phyloP scores from a whole-genome alignment of 53 echinoderm and acorn worm species.

The Echinometra lucunter region DNA sequence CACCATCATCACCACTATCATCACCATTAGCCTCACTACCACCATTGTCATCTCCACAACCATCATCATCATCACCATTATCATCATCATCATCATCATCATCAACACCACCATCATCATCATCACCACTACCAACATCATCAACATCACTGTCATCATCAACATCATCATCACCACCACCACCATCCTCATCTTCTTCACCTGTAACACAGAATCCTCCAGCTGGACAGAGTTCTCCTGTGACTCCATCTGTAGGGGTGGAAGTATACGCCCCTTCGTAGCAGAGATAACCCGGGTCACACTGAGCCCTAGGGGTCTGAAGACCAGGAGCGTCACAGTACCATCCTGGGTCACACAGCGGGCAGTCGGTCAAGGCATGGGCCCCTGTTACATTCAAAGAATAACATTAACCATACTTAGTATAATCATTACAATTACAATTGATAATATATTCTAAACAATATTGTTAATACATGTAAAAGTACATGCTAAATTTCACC shows the following conservation, averaged over 20 bases:
- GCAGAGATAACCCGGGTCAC: slow-evolving; percentile 94
- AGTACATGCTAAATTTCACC: too few species aligned
- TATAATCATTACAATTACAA: too few species aligned
- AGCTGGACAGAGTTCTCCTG: slow-evolving; percentile 95
- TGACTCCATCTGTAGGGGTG: slow-evolving; percentile 85
- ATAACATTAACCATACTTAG: too few species aligned
- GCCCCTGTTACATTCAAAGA: slow-evolving; percentile 31
- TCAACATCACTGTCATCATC: neutral
- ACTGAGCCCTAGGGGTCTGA: slow-evolving; percentile 86
- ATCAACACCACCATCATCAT: neutral
- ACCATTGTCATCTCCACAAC: neutral
- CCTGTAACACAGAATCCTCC: slow-evolving; percentile 97
- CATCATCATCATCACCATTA: slow-evolving; percentile 43
- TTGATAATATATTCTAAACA: too few species aligned
- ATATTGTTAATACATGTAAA: too few species aligned
- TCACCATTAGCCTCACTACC: neutral
- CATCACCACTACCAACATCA: neutral
- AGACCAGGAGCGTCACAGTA: slow-evolving; percentile 98
- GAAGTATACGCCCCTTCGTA: slow-evolving; percentile 96
- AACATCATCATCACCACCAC: neutral
- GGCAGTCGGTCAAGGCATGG: slow-evolving; percentile 76
- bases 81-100: slow-evolving; percentile 11
- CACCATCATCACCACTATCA: slow-evolving; percentile 26
- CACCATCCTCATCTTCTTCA: slow-evolving; percentile 32
- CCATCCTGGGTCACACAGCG: slow-evolving; percentile 96